Conservation (phyloP, 1,140 invertebrate genomes). For the Drosophila jambulina region DNA sequence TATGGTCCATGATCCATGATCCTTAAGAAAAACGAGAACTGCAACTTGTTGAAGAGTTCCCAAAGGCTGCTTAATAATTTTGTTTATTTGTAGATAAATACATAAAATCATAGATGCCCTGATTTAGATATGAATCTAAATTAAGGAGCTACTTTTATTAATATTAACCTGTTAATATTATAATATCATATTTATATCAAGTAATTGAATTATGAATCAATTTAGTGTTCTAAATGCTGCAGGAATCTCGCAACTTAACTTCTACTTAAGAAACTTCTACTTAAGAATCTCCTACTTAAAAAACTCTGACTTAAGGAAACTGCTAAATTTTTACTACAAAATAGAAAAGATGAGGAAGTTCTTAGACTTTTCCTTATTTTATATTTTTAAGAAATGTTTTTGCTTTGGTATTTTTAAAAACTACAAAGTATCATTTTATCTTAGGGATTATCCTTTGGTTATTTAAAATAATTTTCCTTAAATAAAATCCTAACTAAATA, state of each 20-base stretch:
- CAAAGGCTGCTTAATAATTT: background rate
- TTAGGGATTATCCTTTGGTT: background rate
- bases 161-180: too few species aligned
- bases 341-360: too few species aligned
- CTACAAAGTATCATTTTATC: background rate
- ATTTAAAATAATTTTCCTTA: background rate
- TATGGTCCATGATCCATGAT: slow-evolving; percentile 47
- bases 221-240: background rate
- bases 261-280: too few species aligned
- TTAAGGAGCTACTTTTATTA: too few species aligned
- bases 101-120: background rate
- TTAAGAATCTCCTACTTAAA: too few species aligned
- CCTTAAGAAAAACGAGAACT: slow-evolving; percentile 29
- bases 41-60: slow-evolving; percentile 3
- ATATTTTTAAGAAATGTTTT: background rate
- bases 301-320: background rate
- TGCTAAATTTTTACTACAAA: background rate
- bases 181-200: background rate
- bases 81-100: background rate
- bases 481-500: background rate
- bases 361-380: too few species aligned
- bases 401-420: background rate
- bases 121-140: background rate
- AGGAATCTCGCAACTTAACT: too few species aligned
- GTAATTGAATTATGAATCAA: background rate